Base-by-base conservation (phyloP, 1,140 invertebrate species). In the Vollenhovia emeryi region DNA sequence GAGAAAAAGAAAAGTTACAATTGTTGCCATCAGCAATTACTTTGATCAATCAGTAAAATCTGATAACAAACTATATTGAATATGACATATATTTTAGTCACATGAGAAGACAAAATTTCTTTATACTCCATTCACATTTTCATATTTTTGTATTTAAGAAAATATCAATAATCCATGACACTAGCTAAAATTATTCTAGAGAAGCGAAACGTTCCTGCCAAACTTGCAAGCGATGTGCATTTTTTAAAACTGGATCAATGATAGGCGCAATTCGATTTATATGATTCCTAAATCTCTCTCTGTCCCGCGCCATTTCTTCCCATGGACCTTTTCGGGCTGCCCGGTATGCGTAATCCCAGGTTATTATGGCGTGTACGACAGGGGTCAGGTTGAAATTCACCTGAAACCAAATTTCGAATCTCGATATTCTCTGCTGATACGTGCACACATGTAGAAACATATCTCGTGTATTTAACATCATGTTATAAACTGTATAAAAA, bases 261-360 rank as follows among this genome's bases (percentile, higher is more conserved):
- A 95, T 89, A 40, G 87, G 60, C 33, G 94, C 95, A 1, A 95
- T 92, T 1, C 92, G 88, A 11, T 92, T 85, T 55, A 97, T 96
- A 30, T 96, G 93, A 7, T 91, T 89, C 48, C 93, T 93, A 91
- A 97, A 97, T 83, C 96, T 93, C 13, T 92, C 94, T 33, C 96
- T 93, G 88, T 97, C 96, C 15, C 96, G 93, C 1, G 95, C 96
- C 79, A 95, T 94, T 89, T 95, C 91, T 90, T 97, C 96, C 97
- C 97, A 97, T 21, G 95, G 95, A 30, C 96, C 96, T 90, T 95
- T 95, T 45, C 97, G 93, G 15, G 96, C 96, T 50, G 95, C 94
- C 73, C 96, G 94, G 90, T 97, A 96, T 4, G 96, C 96, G 88
- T 93, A 97, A 75, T 96, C 93, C 96, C 96, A 97, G 52, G 95